Evolutionary conservation across 1,140 invertebrate genomes (phyloP), one percentile per base, ranked within the genome.

Genomic region (Solenopsis invicta): DNA sequence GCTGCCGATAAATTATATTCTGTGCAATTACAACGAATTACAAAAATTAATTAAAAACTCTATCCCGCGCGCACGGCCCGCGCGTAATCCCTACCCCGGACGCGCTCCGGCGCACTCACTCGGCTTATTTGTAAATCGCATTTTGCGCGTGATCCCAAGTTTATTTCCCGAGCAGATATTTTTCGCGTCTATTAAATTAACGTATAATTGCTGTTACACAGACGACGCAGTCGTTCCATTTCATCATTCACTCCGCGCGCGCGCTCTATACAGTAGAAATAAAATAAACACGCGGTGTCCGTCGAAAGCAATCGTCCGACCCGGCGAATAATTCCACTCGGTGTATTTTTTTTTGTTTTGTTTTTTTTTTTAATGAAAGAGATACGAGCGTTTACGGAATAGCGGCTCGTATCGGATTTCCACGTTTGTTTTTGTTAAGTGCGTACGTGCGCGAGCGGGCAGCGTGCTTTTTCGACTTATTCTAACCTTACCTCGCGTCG

Each of bases 181-280:
- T 84, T 61, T 74, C 80, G 80, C 80, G 80, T 82, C 29, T 81
- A 81, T 81, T 81, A 74, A 74, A 84, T 84, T 84, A 75, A 84
- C 41, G 80, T 84, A 72, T 84, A 84, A 84, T 84, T 84, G 80
- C 69, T 50, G 69, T 84, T 84, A 62, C 80, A 84, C 52, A 4
- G 80, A 50, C 69, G 80, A 61, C 69, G 48, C 69, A 62, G 45
- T 62, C 80, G 59, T 84, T 61, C 67, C 24, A 82, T 82, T 82
- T 82, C 67, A 82, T 82, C 80, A 82, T 82, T 82, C 54, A 48
- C 6, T 62, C 52, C 71, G 37, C 37, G 41, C 71, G 24, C 37
- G 41, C 21, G 29, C 41, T 24, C 56, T 78, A 48, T 72, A n/a
- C 80, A 74, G 29, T 45, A 37, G 9, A 84, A 84, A 84, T 61